These are phyloP conservation scores for Brachypteracias leptosomus DNA, from an alignment of 2,113 vertebrate genomes.

Conservation along the genomic window DNA sequence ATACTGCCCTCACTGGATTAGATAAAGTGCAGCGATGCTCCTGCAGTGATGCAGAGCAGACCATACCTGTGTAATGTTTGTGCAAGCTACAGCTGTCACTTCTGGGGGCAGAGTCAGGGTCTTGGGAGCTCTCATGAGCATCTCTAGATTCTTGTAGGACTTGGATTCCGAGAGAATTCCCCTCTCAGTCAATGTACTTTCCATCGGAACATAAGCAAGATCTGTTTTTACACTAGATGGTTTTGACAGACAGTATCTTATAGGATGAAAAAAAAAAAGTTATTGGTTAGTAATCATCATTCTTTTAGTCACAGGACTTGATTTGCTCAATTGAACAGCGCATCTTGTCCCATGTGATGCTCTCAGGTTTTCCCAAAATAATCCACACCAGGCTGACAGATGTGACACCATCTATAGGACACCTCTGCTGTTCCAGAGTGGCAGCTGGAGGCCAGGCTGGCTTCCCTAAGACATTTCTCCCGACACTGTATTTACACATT, in stretches of 20 bases:
- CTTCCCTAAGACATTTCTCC: neutral
- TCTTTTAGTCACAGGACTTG: neutral
- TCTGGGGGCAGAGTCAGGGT: neutral
- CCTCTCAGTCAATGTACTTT: neutral
- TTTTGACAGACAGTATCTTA: neutral
- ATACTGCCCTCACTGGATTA: neutral
- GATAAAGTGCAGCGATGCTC: neutral
- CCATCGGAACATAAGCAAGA: fast-evolving
- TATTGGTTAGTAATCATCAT: neutral
- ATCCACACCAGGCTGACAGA: neutral
- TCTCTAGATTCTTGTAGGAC: neutral
- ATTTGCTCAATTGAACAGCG: neutral
- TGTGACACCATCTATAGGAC: neutral
- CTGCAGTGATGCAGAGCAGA: neutral
- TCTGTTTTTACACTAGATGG: neutral
- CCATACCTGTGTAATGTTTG: neutral
- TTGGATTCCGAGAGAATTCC: neutral
- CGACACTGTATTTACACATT: neutral
- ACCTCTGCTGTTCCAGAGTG: neutral
- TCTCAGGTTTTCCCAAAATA: neutral
- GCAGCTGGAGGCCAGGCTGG: neutral
- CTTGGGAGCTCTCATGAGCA: neutral
- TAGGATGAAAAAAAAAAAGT: neutral
- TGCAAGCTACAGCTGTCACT: neutral
- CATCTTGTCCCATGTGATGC: too few relatives aligned